These are phyloP conservation scores for Campylomormyrus tamandua DNA, from an alignment of 2,113 vertebrate genomes.

Conservation along the genomic window DNA sequence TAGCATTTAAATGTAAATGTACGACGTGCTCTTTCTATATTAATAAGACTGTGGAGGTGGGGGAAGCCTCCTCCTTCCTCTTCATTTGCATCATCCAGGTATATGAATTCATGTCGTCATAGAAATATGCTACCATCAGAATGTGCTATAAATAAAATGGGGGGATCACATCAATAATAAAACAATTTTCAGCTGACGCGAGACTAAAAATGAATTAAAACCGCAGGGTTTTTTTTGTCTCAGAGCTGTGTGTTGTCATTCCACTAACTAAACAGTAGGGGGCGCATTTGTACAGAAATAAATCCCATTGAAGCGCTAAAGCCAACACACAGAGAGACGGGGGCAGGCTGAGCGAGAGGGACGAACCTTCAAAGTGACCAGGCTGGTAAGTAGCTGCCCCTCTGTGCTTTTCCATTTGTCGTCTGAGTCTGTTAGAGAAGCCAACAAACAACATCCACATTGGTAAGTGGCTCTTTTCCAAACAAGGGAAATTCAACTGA, in stretches of 20 bases:
- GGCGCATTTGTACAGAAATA: background rate
- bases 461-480: background rate
- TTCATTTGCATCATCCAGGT: background rate
- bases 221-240: background rate
- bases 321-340: background rate
- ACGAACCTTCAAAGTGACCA: constrained; percentile 82
- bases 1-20: background rate
- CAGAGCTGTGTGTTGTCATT: background rate
- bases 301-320: background rate
- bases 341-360: background rate
- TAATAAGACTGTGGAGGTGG: background rate
- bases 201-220: background rate
- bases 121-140: background rate
- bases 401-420: constrained; percentile 77
- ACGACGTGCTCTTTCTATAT: background rate
- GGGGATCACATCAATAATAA: background rate
- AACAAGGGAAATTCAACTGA: background rate
- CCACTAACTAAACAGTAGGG: background rate
- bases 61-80: background rate
- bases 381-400: constrained; percentile 79
- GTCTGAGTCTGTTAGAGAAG: constrained; percentile 67
- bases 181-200: background rate
- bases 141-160: background rate
- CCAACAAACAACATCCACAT: background rate
- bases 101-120: background rate